Conservation (phyloP, 2,113 vertebrate species). For the Rhynchomys soricoides region DNA sequence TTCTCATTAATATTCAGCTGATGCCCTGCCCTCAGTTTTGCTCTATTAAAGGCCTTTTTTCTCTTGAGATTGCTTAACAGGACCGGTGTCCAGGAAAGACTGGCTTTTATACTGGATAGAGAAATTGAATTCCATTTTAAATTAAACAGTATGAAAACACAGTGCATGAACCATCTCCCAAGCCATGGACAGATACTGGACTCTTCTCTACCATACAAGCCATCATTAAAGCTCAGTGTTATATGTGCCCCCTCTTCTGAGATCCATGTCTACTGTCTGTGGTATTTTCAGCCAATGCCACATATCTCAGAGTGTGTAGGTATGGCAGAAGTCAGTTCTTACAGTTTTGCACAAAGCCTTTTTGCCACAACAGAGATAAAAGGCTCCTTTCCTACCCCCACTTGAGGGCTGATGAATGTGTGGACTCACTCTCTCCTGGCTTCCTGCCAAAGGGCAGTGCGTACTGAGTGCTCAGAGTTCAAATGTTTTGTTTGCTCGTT, state of each 20-base stretch:
- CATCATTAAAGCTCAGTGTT: background rate
- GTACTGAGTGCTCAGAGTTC: background rate
- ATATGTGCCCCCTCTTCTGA: background rate
- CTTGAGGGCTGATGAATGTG: background rate
- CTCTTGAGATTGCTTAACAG: background rate
- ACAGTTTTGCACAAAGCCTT: background rate
- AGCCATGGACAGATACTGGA: background rate
- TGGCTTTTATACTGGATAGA: background rate
- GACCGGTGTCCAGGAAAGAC: background rate
- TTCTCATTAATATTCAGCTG: background rate
- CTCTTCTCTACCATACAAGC: background rate
- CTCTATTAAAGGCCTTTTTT: background rate
- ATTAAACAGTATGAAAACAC: slow-evolving; percentile 20
- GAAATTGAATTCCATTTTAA: slow-evolving; percentile 31
- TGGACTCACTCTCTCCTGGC: background rate
- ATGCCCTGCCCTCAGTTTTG: background rate
- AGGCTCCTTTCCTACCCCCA: background rate
- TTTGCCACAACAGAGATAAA: background rate
- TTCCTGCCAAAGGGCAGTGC: background rate
- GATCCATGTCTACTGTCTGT: background rate
- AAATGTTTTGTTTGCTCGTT: background rate
- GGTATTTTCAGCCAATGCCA: background rate
- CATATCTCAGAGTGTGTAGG: background rate
- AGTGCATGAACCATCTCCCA: background rate
- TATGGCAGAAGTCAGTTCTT: slow-evolving; percentile 5